These are phyloP conservation scores for Vultur gryphus DNA, from an alignment of 2,797 vertebrate species.

Conservation along the genomic window DNA sequence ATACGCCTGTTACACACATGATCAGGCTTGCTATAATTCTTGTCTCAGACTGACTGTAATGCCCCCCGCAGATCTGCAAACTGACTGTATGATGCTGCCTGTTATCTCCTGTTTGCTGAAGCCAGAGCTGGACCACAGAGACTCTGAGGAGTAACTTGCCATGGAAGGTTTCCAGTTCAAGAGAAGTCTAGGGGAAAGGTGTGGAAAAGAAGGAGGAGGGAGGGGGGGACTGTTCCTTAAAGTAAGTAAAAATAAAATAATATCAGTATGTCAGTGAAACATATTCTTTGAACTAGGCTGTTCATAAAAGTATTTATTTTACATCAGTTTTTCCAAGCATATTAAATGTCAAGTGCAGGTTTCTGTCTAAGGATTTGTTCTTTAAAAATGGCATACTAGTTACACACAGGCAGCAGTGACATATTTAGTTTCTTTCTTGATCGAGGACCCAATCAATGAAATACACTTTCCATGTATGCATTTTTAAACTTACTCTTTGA, in stretches of 20 bases:
- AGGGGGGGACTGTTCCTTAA: not conserved
- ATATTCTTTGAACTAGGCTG: not conserved
- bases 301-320: not conserved
- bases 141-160: not conserved
- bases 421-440: not conserved
- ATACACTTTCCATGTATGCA: not conserved
- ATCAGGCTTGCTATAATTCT: not conserved
- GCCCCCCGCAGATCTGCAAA: not conserved
- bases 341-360: not conserved
- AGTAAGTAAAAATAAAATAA: not conserved
- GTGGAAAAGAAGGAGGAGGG: not conserved
- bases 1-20: accelerated
- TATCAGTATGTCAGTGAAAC: not conserved
- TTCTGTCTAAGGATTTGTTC: not conserved
- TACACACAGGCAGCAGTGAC: not conserved
- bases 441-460: not conserved
- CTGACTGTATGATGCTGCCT: not conserved
- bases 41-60: not conserved
- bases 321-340: not conserved
- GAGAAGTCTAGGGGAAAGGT: not conserved
- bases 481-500: not conserved
- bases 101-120: not conserved
- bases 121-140: not conserved
- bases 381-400: not conserved
- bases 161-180: not conserved